Evolutionary conservation across 2,113 vertebrate genomes (phyloP), one percentile per base, ranked within the genome.

Genomic region (Sarotherodon lohbergeri): DNA sequence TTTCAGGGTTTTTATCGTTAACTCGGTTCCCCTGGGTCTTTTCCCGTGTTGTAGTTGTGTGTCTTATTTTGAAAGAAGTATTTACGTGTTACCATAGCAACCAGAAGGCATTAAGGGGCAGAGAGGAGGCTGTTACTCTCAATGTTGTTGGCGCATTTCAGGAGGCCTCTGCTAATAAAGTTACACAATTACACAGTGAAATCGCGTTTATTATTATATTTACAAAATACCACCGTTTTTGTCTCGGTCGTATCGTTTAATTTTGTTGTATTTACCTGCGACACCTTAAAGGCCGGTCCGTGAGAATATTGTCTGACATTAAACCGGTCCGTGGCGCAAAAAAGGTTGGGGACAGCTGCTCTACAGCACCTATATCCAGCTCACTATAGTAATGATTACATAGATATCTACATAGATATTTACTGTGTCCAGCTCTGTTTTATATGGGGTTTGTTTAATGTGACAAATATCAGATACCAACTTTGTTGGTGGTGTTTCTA

Each of bases 181-280:
- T 52, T 9, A 52, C 48, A 52, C 4, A 52, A 52, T 52, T 52
- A 19, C 46, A 48, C 0, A 50, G 48, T 52, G 48, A 52, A 52
- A 9, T 9, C 5, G 8, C 2, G 1, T 52, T 52, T 19, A 52
- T 52, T 19, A 52, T 2, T 19, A 52, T 19, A 19, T 52, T 52
- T 52, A 52, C 48, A 1, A 9, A 52, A 19, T 19, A 52, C 0
- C 48, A 0, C 0, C 19, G 17, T 52, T 52, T 52, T 16, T 46
- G 13, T 46, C 6, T 46, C 16, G 13, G 6, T 48, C 46, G 0
- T 16, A 48, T 16, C 46, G 0, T 56, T 56, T 59, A 9, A 59
- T 59, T 59, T 59, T 16, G 4, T 29, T 59, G 24, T 29, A 59
- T 59, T 59, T 59, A 29, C 16, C 56, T 1, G 3, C 7, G 0